Base-by-base conservation (phyloP, 2,797 vertebrate genomes). In the Peromyscus melanophrys region DNA sequence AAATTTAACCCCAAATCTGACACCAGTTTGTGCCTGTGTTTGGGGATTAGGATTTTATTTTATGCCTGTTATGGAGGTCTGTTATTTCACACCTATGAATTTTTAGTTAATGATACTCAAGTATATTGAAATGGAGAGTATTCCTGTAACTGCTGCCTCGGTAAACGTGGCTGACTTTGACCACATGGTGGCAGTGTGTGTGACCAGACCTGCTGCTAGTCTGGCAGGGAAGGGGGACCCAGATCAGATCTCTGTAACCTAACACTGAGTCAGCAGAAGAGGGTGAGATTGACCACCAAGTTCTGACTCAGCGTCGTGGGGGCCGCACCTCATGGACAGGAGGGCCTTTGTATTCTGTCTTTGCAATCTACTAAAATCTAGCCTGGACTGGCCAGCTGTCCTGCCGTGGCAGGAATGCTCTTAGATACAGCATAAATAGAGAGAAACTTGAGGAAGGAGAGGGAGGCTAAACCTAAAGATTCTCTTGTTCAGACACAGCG, bases 331-430 rank as follows among this genome's bases (percentile, higher is more conserved):
- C 3, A 14, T 12, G 57, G 77, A 73, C 17, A 19, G 34, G 37
- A 80, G 4, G 6, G 31, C 52, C 65, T 96, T 96, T 93, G 90
- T 92, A 92, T 95, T 90, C 75, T 34, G 75, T 1, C 43, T 80
- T 65, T 55, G 21, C 17, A 71, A 25, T 86, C 65, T 67, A 17
- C 40, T 90, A 43, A 93, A 87, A 57, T 82, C 65, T 85, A 6
- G 11, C 78, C 34, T 78, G 69, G 59, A 73, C n/a, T 46, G 84
- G 67, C 88, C 76, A 81, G 59, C 76, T 93, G 52, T 37, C 34
- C 85, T 13, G 1, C 67, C 61, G 34, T 59, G 8, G 11, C 59
- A 52, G 57, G 85, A 80, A 59, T 89, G 80, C 52, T 52, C 4
- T 65, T 90, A 83, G 82, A 76, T 92, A 34, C 3, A 43, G 1